These are phyloP conservation scores for Protaetia brevitarsis DNA, from an alignment of 1,140 invertebrate species.

Conservation along the genomic window DNA sequence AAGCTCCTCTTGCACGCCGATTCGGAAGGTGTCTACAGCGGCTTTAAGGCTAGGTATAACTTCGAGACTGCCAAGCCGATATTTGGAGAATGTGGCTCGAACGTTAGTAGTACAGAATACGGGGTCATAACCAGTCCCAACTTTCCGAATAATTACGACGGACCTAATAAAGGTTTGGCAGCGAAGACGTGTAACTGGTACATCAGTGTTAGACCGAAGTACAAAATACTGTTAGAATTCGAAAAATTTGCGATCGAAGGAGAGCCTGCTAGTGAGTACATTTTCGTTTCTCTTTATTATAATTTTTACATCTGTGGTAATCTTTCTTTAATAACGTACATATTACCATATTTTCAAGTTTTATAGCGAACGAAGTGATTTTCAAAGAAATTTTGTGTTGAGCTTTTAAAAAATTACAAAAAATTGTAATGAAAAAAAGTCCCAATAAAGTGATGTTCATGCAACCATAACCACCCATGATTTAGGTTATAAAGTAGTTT, in stretches of 20 bases:
- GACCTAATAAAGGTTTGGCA: conserved; percentile 67
- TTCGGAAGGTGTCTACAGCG: conserved; percentile 76
- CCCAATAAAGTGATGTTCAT: too few relatives aligned
- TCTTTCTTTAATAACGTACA: too few relatives aligned
- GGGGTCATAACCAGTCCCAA: conserved; percentile 82
- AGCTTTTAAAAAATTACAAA: too few relatives aligned
- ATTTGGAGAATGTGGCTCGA: conserved; percentile 88
- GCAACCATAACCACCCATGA: too few relatives aligned
- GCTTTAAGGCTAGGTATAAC: conserved; percentile 84
- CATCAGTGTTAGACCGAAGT: conserved; percentile 75
- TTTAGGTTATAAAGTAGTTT: too few relatives aligned
- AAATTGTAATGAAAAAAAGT: too few relatives aligned
- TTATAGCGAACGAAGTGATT: too few relatives aligned
- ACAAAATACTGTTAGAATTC: conserved; percentile 83
- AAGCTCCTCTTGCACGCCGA: conserved; percentile 84
- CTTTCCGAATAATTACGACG: conserved; percentile 82
- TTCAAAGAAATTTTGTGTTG: too few relatives aligned
- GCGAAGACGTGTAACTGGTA: conserved; percentile 91
- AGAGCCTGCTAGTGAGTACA: conserved; percentile 69
- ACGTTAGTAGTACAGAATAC: conserved; percentile 79
- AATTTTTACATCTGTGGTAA: neutral
- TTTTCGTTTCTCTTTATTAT: neutral
- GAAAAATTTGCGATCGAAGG: conserved; percentile 86
- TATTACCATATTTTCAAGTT: too few relatives aligned
- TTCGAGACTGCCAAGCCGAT: conserved; percentile 84